A percentile compares a stretch with the other conserved stretches of the same genome.
phyloP scores from a whole-genome alignment of 2,797 vertebrate genomes.

The Dendrocincla tyrannina region DNA sequence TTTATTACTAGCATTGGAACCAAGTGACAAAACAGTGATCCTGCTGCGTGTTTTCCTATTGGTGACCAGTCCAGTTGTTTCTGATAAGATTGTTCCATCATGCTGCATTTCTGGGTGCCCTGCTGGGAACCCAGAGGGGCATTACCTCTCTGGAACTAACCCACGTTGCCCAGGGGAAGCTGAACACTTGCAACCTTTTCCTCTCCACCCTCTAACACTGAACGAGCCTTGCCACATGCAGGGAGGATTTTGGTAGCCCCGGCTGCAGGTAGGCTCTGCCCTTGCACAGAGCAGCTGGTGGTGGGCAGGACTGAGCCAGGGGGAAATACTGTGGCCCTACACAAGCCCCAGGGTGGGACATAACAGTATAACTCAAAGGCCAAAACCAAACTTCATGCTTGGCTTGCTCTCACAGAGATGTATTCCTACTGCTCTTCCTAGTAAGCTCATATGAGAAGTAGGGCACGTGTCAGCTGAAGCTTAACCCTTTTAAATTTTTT shows the following conservation, averaged over 20 bases:
- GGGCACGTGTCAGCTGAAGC: neutral
- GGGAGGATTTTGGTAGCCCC: neutral
- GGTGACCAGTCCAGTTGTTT: neutral
- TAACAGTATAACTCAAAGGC: neutral
- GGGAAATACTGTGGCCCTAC: neutral
- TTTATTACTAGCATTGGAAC: neutral
- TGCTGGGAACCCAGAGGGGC: neutral
- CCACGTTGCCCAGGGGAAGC: neutral
- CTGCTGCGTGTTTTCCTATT: neutral
- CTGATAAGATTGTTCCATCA: neutral
- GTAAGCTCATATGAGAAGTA: conserved; percentile 9
- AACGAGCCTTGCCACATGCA: neutral
- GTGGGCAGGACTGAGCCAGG: neutral
- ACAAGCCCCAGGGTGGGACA: neutral
- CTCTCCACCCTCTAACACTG: neutral
- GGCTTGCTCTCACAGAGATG: neutral
- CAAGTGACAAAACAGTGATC: neutral
- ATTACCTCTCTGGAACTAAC: neutral
- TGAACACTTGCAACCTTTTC: neutral
- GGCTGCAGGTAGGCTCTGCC: neutral
- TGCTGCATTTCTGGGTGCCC: neutral
- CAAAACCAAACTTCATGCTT: neutral
- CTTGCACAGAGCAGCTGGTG: neutral
- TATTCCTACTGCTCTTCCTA: neutral
- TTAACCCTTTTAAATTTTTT: conserved; percentile 47